Conservation (phyloP, 2,888 invertebrate species). For the Hoplodrina blanda region DNA sequence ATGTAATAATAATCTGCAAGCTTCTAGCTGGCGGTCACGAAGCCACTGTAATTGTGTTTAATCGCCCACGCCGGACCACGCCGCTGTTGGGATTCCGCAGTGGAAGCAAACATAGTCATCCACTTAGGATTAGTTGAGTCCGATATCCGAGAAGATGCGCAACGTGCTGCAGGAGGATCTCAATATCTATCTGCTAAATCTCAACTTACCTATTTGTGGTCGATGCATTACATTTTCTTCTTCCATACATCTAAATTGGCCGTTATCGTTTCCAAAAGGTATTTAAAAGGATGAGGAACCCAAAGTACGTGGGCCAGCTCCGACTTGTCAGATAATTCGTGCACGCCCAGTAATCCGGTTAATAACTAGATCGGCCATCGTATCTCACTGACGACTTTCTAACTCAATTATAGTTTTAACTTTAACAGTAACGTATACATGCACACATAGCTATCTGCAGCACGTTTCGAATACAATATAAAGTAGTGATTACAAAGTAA, state of each 20-base stretch:
- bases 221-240: too few species aligned
- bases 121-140: neutral
- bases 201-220: too few species aligned
- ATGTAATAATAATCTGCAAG: conserved; percentile 62
- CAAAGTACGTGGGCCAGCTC: neutral
- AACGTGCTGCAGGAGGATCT: neutral
- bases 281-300: conserved; percentile 29
- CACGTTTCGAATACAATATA: neutral
- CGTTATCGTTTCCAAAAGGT: neutral
- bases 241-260: too few species aligned
- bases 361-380: conserved; percentile 69
- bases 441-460: neutral
- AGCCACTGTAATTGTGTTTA: conserved; percentile 59
- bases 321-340: conserved; percentile 53
- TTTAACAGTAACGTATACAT: conserved; percentile 14
- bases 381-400: conserved; percentile 68
- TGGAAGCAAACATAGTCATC: neutral
- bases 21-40: conserved; percentile 60
- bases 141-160: neutral
- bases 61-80: conserved; percentile 47
- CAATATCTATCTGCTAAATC: neutral
- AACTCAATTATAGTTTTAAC: conserved; percentile 62
- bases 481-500: neutral
- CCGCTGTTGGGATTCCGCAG: conserved; percentile 24
- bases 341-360: conserved; percentile 61